These are phyloP conservation scores for Thunnus albacares DNA, from an alignment of 2,797 vertebrate genomes.

Conservation along the genomic window DNA sequence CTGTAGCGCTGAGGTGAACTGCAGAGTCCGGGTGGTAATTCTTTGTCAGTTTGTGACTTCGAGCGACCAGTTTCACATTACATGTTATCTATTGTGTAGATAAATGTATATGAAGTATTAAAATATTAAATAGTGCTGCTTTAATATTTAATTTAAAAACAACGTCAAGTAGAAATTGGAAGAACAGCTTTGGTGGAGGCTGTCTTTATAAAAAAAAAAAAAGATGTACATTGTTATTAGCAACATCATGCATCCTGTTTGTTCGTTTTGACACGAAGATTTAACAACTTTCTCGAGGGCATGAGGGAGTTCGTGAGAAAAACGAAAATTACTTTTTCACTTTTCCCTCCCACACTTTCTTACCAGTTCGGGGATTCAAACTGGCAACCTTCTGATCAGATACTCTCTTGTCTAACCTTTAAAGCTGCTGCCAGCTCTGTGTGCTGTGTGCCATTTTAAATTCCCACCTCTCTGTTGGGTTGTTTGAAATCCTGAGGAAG, in stretches of 20 bases:
- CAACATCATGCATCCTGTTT: not conserved
- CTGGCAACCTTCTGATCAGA: conserved; percentile 36
- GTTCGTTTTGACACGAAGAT: not conserved
- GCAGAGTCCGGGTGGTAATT: not conserved
- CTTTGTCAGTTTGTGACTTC: too few relatives aligned
- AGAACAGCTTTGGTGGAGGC: not conserved
- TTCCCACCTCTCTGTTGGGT: conserved; percentile 31
- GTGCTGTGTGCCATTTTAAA: conserved; percentile 34
- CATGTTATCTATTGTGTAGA: not conserved
- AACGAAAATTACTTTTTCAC: conserved; percentile 3
- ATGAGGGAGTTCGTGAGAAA: not conserved
- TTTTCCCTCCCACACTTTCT: conserved; percentile 8
- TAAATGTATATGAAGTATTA: not conserved
- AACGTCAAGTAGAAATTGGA: not conserved
- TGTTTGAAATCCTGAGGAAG: conserved; percentile 42
- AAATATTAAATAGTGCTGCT: not conserved
- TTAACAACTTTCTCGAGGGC: conserved; percentile 22
- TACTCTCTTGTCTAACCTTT: conserved; percentile 36
- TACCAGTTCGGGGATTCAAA: conserved; percentile 38
- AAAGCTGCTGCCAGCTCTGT: conserved; percentile 39
- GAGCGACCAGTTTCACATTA: not conserved
- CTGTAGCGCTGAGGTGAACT: not conserved
- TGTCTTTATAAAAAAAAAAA: not conserved
- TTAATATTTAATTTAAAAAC: not conserved
- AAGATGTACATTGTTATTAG: not conserved